Conservation (phyloP, 2,113 vertebrate species). For the Plecotus auritus region DNA sequence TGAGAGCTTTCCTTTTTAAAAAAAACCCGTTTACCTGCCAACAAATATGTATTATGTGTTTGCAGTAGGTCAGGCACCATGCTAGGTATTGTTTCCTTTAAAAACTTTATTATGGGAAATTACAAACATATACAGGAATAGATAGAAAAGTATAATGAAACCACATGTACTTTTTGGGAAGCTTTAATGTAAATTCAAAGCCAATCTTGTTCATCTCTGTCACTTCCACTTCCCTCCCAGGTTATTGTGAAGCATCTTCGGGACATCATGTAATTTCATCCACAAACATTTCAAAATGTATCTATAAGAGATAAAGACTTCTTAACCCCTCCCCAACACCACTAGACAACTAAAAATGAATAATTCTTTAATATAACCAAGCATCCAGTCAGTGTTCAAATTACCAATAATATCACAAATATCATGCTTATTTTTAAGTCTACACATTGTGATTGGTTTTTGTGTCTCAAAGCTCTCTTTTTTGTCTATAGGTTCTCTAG, state of each 20-base stretch:
- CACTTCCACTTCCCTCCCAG: not conserved
- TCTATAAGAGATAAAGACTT: not conserved
- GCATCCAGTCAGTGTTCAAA: not conserved
- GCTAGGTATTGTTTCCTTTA: not conserved
- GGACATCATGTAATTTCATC: not conserved
- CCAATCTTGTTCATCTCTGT: not conserved
- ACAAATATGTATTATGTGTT: conserved; percentile 4
- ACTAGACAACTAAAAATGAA: not conserved
- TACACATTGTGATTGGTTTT: not conserved
- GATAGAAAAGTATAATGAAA: not conserved
- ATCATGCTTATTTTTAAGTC: not conserved
- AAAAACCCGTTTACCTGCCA: not conserved
- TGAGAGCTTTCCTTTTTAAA: not conserved
- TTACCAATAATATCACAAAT: not conserved
- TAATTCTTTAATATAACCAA: not conserved
- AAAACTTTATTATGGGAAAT: not conserved
- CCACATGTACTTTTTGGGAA: not conserved
- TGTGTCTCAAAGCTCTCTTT: not conserved
- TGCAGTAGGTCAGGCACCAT: not conserved
- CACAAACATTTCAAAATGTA: not conserved
- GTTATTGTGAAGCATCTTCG: conserved; percentile 10
- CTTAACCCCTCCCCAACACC: not conserved
- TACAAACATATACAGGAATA: not conserved
- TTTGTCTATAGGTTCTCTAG: not conserved
- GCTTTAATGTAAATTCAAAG: not conserved